Evolutionary conservation across 2,113 vertebrate genomes (phyloP), one percentile per base, ranked within the genome.

Genomic region (Cochlearius cochlearius): DNA sequence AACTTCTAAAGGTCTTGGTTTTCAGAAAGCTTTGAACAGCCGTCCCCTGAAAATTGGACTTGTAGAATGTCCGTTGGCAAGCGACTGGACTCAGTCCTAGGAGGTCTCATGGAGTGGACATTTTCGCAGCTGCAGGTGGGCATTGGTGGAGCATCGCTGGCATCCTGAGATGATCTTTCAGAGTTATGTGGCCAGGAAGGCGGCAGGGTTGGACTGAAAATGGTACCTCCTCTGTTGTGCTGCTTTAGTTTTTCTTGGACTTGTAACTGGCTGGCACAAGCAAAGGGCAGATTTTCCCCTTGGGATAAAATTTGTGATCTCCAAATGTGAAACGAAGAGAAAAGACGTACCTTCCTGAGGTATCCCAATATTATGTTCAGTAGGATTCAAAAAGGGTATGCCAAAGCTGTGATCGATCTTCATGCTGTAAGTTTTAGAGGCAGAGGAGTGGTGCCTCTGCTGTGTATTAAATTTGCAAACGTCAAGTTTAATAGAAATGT

Each of bases 21-120:
- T 97, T 93, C 92, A 88, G 41, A 82, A 86, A 80, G 63, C 66
- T 96, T 95, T 95, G 77, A 90, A 82, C 41, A 86, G 52, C 55
- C 0, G 2, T 56, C 36, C 66, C 91, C 80, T 95, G 69, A 66
- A 88, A 91, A 79, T 1, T 36, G 0, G 74, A 23, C 62, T 73
- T 79, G 45, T 62, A 38, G 66, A 78, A 75, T 1, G 1, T 56
- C 43, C 81, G 50, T 67, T 20, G 20, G 56, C 23, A 71, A 76
- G 43, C 2, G 11, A 8, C 5, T 67, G 55, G 53, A 9, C 58
- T 18, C 17, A 8, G n/a, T 34, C 17, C 15, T 56, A 64, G 71
- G 66, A 85, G 30, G 27, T 50, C 15, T 53, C 11, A 10, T 72
- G 69, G 47, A 79, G 41, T 3, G 56, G 49, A 45, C 4, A 4